A percentile compares a stretch with the other conserved stretches of the same genome.
Conservation (phyloP, 2,113 vertebrate genomes). For the Melanerpes formicivorus region DNA sequence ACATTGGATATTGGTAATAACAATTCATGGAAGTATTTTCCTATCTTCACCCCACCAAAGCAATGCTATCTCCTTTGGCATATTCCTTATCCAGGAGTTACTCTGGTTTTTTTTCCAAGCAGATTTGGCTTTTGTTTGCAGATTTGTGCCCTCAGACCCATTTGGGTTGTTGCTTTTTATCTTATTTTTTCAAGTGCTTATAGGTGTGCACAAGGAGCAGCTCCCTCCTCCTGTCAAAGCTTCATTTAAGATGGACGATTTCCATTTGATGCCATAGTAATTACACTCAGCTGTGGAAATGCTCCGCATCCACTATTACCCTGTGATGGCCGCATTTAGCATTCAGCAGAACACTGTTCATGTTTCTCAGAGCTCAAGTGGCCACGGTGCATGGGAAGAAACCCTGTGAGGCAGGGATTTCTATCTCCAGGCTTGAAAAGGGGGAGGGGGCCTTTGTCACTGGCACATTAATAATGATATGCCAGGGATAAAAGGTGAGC, state of each 20-base stretch:
- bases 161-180: constrained; percentile 64
- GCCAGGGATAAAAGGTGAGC: constrained; percentile 81
- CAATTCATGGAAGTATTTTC: background rate
- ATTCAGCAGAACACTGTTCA: constrained; percentile 44
- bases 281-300: constrained; percentile 54
- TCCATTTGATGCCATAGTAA: constrained; percentile 37
- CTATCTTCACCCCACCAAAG: background rate
- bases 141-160: constrained; percentile 54
- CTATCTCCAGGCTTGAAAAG: constrained; percentile 34
- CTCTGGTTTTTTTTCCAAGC: background rate
- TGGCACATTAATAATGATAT: constrained; percentile 74
- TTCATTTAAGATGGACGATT: constrained; percentile 53
- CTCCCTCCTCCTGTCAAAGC: constrained; percentile 22
- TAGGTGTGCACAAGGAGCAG: constrained; percentile 11
- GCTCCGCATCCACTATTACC: constrained; percentile 59
- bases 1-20: background rate
- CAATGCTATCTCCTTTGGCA: background rate
- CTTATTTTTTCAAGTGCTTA: constrained; percentile 51
- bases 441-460: constrained; percentile 71
- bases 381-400: constrained; percentile 41
- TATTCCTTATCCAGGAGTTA: background rate
- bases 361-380: constrained; percentile 52
- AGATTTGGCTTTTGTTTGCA: constrained; percentile 71
- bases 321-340: constrained; percentile 42
- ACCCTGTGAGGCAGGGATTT: constrained; percentile 65